Evolutionary conservation across 2,797 vertebrate genomes (phyloP), one percentile per base, ranked within the genome.

Genomic region (Tarsius wallacei): DNA sequence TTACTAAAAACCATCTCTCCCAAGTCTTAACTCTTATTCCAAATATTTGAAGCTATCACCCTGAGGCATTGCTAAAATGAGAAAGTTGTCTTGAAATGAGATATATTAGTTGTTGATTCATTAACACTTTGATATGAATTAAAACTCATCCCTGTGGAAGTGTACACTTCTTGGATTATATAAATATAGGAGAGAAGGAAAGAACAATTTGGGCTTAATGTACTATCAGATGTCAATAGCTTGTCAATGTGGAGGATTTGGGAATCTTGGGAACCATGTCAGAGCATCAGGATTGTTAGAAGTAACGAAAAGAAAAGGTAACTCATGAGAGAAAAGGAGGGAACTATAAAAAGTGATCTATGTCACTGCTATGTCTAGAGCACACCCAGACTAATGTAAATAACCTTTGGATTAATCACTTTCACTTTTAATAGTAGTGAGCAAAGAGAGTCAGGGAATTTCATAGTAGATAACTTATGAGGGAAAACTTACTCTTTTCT

Each of bases 11-110:
- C 0, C 10, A 42, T 57, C 14, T 47, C 16, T 84, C n/a, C 42
- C 21, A 83, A 73, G 53, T 90, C 4, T 13, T 87, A 47, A 86
- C 49, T 93, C 17, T 87, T 96, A 66, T 83, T 6, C 1, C 7
- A 81, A 70, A 28, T 64, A 9, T 92, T 86, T 61, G 19, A 78
- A 93, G 86, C 86, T 90, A 28, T 85, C 36, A 70, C 26, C 82
- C 51, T 86, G 28, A 91, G 15, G n/a, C n/a, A 81, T 22, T 90
- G 12, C 36, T 51, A 36, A 70, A 7, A 74, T 84, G 64, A 84
- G 59, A 81, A 94, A 64, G 47, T 77, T 90, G 2, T 90, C 61
- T 82, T 77, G 10, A 74, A 95, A 84, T 28, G 31, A 28, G 7
- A 77, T 16, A 51, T 17, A 24, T 21, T 86, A 84, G 7, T 53